Evolutionary conservation across 2,888 invertebrate genomes (phyloP), one percentile per base, ranked within the genome.

Genomic region (Plutella xylostella): DNA sequence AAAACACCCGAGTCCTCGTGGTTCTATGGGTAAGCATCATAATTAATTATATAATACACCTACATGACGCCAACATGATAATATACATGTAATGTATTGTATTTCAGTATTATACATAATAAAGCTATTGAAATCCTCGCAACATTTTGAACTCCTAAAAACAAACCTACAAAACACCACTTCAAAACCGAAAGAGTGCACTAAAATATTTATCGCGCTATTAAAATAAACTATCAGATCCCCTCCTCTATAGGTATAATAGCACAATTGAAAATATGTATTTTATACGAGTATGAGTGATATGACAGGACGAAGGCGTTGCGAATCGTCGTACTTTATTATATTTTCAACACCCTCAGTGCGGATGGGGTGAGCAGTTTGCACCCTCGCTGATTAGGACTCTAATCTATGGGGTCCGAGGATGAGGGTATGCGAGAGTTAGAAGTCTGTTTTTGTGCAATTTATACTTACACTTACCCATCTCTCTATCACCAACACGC

Each of bases 251-350:
- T 62, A 61, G 45, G 54, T 51, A 57, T 68, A 69, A 73, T 72
- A 63, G 63, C 57, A 64, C 70, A 68, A 70, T 68, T 68, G 68
- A 75, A 78, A 80, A 79, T 79, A 77, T 78, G 72, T 78, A 78
- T 76, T 78, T 74, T 68, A 72, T 79, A 71, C 73, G 65, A 60
- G 61, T 66, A 76, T 82, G 78, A 82, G 67, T 77, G 79, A 83
- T 83, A 80, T 82, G 82, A 82, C 82, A 82, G 67, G 71, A 73
- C 70, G 73, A 77, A 82, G 82, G 82, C 82, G 80, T 82, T 76
- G 55, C 83, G 75, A 83, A 83, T 82, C 75, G 75, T 67, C 63
- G 62, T 74, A 69, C 72, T 68, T 77, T 78, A 80, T 82, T 79
- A 77, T 80, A 67, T 82, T 82, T 80, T 79, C 79, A 78, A 78